phyloP scores from a whole-genome alignment of 2,888 invertebrate genomes.

The Lissocephala sabroskyi region DNA sequence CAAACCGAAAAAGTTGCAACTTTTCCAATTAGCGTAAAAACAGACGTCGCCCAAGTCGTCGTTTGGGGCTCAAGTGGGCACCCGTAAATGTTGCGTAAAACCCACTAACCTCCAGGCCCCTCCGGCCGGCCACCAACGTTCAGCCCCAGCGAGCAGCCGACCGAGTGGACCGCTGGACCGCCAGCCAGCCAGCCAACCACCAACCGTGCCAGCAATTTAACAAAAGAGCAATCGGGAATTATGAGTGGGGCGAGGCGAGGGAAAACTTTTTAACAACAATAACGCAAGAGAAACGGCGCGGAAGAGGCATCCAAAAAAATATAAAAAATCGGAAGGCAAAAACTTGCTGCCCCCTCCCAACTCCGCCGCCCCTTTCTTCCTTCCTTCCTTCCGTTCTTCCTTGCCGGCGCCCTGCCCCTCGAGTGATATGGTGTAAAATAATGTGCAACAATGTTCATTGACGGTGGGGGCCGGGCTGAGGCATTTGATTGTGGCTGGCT shows the following conservation, averaged over 20 bases:
- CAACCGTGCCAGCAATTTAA: slow-evolving; percentile 42
- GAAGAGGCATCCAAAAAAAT: slow-evolving; percentile 12
- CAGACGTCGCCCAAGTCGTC: slow-evolving; percentile 22
- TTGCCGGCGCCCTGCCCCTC: slow-evolving; percentile 28
- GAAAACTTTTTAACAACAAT: slow-evolving; percentile 52
- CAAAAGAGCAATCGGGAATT: slow-evolving; percentile 62
- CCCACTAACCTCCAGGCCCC: background rate
- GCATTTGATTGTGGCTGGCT: background rate
- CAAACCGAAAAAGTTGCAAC: slow-evolving; percentile 46
- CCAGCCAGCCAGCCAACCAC: background rate
- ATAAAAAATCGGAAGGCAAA: background rate
- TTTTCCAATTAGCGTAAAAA: slow-evolving; percentile 68
- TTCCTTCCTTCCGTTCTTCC: too few relatives aligned
- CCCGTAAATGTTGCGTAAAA: slow-evolving; percentile 56
- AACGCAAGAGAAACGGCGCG: slow-evolving; percentile 13
- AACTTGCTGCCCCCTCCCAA: too few relatives aligned
- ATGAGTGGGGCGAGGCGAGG: slow-evolving; percentile 34
- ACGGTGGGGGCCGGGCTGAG: background rate
- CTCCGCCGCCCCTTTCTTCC: too few relatives aligned
- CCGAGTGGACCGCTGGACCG: background rate
- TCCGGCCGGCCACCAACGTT: too few relatives aligned
- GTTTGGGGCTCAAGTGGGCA: slow-evolving; percentile 5
- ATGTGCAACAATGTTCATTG: slow-evolving; percentile 49
- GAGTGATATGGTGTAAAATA: slow-evolving; percentile 54
- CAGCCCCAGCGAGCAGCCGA: too few relatives aligned